Evolutionary conservation across 2,888 invertebrate genomes (phyloP).

Genomic region (Furcula furcula): DNA sequence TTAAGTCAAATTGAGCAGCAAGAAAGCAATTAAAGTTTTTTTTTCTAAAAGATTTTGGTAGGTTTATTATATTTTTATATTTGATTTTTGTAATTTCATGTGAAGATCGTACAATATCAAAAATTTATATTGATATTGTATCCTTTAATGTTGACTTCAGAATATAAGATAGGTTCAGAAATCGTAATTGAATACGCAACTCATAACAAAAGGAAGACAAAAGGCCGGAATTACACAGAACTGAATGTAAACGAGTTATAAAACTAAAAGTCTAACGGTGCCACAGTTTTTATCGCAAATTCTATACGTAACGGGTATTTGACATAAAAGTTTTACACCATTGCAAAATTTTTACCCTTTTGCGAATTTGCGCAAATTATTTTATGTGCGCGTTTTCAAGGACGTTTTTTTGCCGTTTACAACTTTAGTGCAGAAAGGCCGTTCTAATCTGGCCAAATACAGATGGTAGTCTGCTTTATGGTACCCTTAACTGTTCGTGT

Average conservation of each 20-base stretch:
- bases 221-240: constrained; percentile 32
- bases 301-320: constrained; percentile 62
- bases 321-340: constrained; percentile 57
- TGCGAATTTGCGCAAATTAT: constrained; percentile 80
- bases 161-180: too few relatives aligned
- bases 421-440: constrained; percentile 49
- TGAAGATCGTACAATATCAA: too few relatives aligned
- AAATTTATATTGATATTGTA: too few relatives aligned
- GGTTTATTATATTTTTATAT: too few relatives aligned
- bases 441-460: constrained; percentile 43
- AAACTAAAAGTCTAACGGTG: constrained; percentile 52
- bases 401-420: constrained; percentile 65
- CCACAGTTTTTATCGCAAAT: constrained; percentile 43
- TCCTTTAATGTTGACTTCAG: too few relatives aligned
- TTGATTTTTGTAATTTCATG: too few relatives aligned
- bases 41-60: too few relatives aligned
- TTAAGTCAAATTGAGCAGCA: too few relatives aligned
- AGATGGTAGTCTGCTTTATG: constrained; percentile 46
- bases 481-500: constrained; percentile 45
- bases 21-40: too few relatives aligned
- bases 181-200: too few relatives aligned
- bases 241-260: constrained; percentile 49
- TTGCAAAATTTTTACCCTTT: constrained; percentile 69
- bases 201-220: constrained; percentile 30
- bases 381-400: constrained; percentile 70